Conservation (phyloP, 2,113 vertebrate genomes). For the Prionailurus bengalensis region DNA sequence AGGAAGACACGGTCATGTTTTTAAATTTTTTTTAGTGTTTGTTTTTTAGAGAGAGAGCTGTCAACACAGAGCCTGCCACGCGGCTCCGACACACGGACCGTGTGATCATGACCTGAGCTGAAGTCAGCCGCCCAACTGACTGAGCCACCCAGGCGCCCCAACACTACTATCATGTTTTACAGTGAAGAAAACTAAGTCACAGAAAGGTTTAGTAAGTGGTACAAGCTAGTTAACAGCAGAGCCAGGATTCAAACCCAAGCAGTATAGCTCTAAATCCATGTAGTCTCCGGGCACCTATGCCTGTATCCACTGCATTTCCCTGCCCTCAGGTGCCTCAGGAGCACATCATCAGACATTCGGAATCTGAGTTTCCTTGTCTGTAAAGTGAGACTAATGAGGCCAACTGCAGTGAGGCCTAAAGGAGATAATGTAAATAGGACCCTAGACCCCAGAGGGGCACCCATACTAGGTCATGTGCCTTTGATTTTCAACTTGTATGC, state of each 20-base stretch:
- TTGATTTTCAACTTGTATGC: not conserved
- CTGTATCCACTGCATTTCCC: not conserved
- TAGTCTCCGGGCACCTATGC: not conserved
- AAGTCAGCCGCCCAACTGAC: no score
- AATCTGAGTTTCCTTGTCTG: not conserved
- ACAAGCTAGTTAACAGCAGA: not conserved
- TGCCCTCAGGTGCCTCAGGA: rapidly evolving
- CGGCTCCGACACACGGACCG: no score
- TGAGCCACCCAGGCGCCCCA: no score
- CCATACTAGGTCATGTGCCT: not conserved
- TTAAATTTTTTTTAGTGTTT: no score
- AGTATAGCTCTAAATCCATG: not conserved
- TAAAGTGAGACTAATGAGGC: not conserved
- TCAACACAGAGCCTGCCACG: no score
- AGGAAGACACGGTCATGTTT: not conserved
- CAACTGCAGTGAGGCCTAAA: not conserved
- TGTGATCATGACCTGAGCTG: no score
- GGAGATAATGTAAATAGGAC: not conserved
- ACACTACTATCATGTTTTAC: not conserved
- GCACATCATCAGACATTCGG: not conserved
- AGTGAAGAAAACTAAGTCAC: not conserved
- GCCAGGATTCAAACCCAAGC: not conserved
- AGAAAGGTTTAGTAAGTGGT: not conserved
- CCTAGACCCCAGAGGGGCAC: not conserved
- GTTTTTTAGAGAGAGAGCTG: no score